phyloP scores from a whole-genome alignment of 1,140 invertebrate genomes.

The Halesus radiatus region DNA sequence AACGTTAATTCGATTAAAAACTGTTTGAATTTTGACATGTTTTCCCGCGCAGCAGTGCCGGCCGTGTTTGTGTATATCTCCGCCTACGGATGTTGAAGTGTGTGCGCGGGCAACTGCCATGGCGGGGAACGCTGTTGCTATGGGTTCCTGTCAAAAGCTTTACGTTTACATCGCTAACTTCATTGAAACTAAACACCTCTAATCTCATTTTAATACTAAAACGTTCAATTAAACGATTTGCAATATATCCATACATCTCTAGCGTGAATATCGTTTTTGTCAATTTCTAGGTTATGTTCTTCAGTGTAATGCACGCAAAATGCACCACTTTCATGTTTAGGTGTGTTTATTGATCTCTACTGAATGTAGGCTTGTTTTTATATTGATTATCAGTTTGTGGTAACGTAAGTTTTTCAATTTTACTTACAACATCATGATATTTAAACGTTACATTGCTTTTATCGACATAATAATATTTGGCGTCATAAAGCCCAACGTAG shows the following conservation, averaged over 20 bases:
- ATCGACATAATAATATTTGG: background rate
- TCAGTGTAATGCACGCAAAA: slow-evolving; percentile 2
- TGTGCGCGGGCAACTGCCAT: slow-evolving; percentile 28
- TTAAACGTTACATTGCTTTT: background rate
- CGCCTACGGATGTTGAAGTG: background rate
- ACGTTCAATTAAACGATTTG: background rate
- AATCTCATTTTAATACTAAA: background rate
- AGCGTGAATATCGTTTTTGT: background rate
- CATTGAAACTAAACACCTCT: background rate
- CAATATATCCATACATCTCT: background rate
- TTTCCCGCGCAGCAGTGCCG: slow-evolving; percentile 24
- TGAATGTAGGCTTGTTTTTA: background rate
- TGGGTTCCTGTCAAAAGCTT: slow-evolving; percentile 40
- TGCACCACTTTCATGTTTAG: slow-evolving; percentile 4
- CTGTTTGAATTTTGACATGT: background rate
- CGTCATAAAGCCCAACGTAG: background rate
- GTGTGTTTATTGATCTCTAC: slow-evolving; percentile 14
- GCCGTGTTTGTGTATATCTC: slow-evolving; percentile 11
- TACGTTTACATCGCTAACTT: background rate
- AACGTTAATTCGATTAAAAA: too few relatives aligned
- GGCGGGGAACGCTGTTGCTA: slow-evolving; percentile 53
- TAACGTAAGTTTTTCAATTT: background rate
- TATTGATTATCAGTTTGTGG: slow-evolving; percentile 5
- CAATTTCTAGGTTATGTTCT: slow-evolving; percentile 1
- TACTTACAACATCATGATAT: too few relatives aligned